Evolutionary conservation across 2,113 vertebrate species (phyloP).

Genomic region (Strix aluco): DNA sequence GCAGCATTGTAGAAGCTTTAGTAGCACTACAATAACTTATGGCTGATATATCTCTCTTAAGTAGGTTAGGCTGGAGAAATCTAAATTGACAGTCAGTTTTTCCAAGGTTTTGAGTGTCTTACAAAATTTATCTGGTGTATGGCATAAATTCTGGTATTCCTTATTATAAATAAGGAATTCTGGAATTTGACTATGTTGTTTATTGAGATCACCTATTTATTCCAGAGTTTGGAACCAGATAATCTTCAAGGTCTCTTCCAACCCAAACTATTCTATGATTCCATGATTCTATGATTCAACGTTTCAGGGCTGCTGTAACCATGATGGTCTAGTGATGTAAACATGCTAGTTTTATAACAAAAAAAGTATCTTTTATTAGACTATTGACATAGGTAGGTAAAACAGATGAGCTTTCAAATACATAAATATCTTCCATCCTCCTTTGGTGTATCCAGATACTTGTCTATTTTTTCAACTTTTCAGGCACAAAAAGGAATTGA

Average conservation of each 20-base stretch:
- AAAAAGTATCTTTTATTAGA: background rate
- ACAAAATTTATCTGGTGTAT: background rate
- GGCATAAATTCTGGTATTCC: background rate
- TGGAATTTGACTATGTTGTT: background rate
- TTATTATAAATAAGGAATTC: background rate
- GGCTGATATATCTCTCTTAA: background rate
- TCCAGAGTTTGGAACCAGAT: background rate
- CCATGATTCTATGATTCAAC: too few relatives aligned
- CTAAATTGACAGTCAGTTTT: background rate
- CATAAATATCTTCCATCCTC: background rate
- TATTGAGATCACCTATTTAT: background rate
- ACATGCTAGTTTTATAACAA: background rate
- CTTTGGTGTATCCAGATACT: background rate
- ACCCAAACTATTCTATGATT: too few relatives aligned
- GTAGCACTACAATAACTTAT: background rate
- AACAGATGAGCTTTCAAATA: background rate
- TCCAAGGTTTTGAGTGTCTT: background rate
- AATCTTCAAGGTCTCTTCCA: too few relatives aligned
- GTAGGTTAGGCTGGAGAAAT: background rate
- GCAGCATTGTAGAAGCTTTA: background rate
- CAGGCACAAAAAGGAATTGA: background rate
- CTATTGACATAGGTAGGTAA: background rate
- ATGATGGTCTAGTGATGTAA: background rate
- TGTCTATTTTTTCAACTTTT: background rate
- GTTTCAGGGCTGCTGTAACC: background rate